Evolutionary conservation across 2,888 invertebrate species (phyloP), one percentile per base, ranked within the genome.

Genomic region (Biston stratarius): DNA sequence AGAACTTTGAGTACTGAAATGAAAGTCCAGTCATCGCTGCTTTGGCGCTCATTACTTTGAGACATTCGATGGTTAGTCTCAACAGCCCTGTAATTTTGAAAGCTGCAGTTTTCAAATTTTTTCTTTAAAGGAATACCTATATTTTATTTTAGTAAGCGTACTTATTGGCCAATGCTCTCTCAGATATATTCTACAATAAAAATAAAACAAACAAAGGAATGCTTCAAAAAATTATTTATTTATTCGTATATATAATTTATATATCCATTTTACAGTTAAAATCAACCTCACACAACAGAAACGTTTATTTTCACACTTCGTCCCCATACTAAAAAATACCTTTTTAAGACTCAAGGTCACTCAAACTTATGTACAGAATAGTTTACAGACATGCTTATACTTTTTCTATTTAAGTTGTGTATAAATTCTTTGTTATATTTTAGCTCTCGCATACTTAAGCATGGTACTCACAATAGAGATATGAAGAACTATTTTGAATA

Each of bases 171-270:
- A 24, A 24, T 1, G 3, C 24, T 24, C 24, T 24, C 24, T 24
- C 24, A 24, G 24, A 24, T 24, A 24, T 1, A 24, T 10, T 44
- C 12, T 44, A 44, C 12, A 2, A 36, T 3, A 24, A 49, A 74
- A 87, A 86, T 81, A 77, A 92, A 88, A 90, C 88, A 78, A 83
- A 69, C 15, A 77, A 74, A 77, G 78, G 83, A 90, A 89, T 92
- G 92, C 88, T 91, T 91, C 92, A 90, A 93, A 93, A n/a, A 93
- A 92, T 92, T 92, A 91, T 90, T 92, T 91, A 92, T 92, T 92
- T 91, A 91, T 91, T 89, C 90, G 87, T 92, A 92, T 92, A 91
- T 92, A 93, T 93, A 92, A 91, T 92, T 92, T 92, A 93, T 92
- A 92, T 93, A 92, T 92, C 87, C 90, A 92, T 89, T 91, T 90